Conservation (phyloP, 2,888 invertebrate genomes). For the Caenorhabditis plicata region DNA sequence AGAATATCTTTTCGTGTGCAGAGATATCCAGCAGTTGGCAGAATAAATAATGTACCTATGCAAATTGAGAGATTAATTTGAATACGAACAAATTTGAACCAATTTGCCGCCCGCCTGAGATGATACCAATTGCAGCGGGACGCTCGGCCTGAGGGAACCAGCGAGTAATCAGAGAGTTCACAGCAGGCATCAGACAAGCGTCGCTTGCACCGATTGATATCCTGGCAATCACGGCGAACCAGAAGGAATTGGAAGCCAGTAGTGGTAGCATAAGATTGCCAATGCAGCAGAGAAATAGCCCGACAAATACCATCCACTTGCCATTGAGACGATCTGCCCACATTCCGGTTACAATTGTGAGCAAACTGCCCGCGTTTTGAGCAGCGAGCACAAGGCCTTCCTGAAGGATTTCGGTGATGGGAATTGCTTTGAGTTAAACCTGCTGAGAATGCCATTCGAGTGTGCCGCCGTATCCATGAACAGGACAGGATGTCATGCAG, state of each 20-base stretch:
- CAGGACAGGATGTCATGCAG: slow-evolving; percentile 63
- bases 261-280: slow-evolving; percentile 58
- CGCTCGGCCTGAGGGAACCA: slow-evolving; percentile 62
- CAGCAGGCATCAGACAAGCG: slow-evolving; percentile 60
- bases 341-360: slow-evolving; percentile 59
- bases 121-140: slow-evolving; percentile 60
- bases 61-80: neutral
- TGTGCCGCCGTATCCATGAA: slow-evolving; percentile 54
- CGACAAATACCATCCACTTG: slow-evolving; percentile 59
- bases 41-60: slow-evolving; percentile 62
- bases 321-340: slow-evolving; percentile 62
- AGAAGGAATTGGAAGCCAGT: slow-evolving; percentile 44
- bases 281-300: slow-evolving; percentile 50
- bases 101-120: slow-evolving; percentile 61
- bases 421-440: too few relatives aligned
- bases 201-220: slow-evolving; percentile 60
- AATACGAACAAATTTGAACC: slow-evolving; percentile 23
- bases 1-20: slow-evolving; percentile 60
- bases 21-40: slow-evolving; percentile 61
- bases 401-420: too few relatives aligned
- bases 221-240: slow-evolving; percentile 57
- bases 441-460: slow-evolving; percentile 23
- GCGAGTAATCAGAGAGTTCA: slow-evolving; percentile 31
- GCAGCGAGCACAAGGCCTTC: slow-evolving; percentile 62
- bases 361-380: slow-evolving; percentile 59